phyloP scores from a whole-genome alignment of 1,140 invertebrate species.

The Sitobion miscanthi region DNA sequence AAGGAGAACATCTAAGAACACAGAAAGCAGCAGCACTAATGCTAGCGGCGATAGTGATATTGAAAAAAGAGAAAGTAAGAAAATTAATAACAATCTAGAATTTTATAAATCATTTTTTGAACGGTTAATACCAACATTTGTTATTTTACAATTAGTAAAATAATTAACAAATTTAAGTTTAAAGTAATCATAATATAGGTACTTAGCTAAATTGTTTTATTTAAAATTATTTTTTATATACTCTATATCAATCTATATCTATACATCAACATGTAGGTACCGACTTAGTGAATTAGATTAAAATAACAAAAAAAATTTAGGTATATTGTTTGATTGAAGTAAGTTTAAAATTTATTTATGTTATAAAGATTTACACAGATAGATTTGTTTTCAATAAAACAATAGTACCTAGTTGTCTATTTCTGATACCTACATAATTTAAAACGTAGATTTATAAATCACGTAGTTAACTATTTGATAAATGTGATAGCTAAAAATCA shows the following conservation, averaged over 20 bases:
- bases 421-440: not conserved
- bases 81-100: not conserved
- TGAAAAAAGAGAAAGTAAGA: conserved; percentile 37
- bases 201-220: too few species aligned
- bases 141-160: not conserved
- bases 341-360: not conserved
- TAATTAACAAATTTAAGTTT: not conserved
- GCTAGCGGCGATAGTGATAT: not conserved
- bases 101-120: not conserved
- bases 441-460: not conserved
- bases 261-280: not conserved
- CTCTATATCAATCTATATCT: not conserved
- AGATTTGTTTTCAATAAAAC: not conserved
- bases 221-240: too few species aligned
- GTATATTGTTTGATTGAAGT: not conserved
- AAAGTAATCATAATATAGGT: not conserved
- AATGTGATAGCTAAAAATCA: not conserved
- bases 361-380: not conserved
- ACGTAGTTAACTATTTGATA: not conserved
- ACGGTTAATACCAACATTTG: not conserved
- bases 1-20: conserved; percentile 14
- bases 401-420: not conserved
- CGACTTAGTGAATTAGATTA: not conserved
- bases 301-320: not conserved
- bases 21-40: not conserved